Evolutionary conservation across 2,888 invertebrate genomes (phyloP).

Genomic region (Drosophila borealis): DNA sequence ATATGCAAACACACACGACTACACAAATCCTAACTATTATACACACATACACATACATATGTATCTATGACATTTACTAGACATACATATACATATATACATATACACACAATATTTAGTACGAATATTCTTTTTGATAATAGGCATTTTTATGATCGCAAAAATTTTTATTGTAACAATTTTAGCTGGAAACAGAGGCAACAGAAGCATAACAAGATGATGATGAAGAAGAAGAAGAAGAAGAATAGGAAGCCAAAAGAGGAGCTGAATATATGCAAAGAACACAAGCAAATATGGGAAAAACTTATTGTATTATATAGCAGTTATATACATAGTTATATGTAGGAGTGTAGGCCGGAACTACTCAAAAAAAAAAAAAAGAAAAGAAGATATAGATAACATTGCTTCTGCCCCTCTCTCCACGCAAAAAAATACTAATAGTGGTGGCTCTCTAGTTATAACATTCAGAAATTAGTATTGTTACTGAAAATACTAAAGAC

Average conservation of each 20-base stretch:
- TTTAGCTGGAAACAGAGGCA: slow-evolving; percentile 44
- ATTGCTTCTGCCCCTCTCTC: not conserved
- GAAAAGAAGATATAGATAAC: not conserved
- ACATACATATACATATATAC: slow-evolving; percentile 22
- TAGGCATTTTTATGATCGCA: slow-evolving; percentile 55
- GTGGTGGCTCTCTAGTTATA: slow-evolving; percentile 1
- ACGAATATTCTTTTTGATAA: slow-evolving; percentile 68
- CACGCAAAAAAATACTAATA: not conserved
- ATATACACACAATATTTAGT: slow-evolving; percentile 50
- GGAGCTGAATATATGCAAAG: slow-evolving; percentile 14
- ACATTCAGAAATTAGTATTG: not conserved
- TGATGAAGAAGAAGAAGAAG: not conserved
- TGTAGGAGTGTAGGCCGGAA: slow-evolving; percentile 29
- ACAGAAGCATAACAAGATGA: slow-evolving; percentile 13
- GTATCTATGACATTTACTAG: slow-evolving; percentile 16
- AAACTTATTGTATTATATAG: slow-evolving; percentile 59
- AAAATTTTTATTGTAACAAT: slow-evolving; percentile 50
- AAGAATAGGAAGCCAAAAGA: not conserved
- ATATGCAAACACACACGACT: slow-evolving; percentile 31
- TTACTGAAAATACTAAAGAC: not conserved
- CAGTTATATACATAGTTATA: slow-evolving; percentile 31
- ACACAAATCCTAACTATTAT: slow-evolving; percentile 8
- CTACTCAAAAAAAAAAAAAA: slow-evolving; percentile 10
- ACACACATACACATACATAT: slow-evolving; percentile 12
- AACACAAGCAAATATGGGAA: slow-evolving; percentile 31